Base-by-base conservation (phyloP, 2,888 invertebrate species). In the Nymphalis c-album region DNA sequence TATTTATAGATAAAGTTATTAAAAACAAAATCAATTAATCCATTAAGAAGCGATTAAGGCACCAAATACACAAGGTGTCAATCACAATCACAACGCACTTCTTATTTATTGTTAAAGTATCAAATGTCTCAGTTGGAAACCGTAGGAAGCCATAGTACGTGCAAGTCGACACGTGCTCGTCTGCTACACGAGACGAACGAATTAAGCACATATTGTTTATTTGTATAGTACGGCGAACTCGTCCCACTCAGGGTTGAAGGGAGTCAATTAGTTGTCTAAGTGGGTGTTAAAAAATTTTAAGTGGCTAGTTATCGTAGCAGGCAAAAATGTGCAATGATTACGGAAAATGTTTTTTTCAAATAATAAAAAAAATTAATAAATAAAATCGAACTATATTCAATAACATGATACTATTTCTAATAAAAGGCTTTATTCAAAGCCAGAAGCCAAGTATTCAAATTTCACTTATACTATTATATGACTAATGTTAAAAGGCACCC, bases 171-270 rank as follows among this genome's bases (percentile, higher is more conserved):
- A 31, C 40, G 57, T 35, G 16, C 22, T 31, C 5, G 35, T 31
- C 8, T 18, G 57, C 13, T 40, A 57, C n/a, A 57, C 13, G 57
- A 57, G 40, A 40, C 35, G 8, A n/a, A 10, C 57, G 35, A 57
- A 57, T 57, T 57, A 57, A 40, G n/a, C 18, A 18, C 57, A 57
- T 57, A 40, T 57, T 57, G 35, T 57, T 57, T 57, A 40, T 57
- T 57, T 35, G 40, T 13, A 18, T 40, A 57, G 20, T 40, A 40
- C 40, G 13, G 35, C 17, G 53, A 55, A 55, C 53, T 55, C 10
- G 31, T 40, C 13, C 13, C 26, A 31, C 3, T 40, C 26, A 31
- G 53, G 26, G 20, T n/a, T 18, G 48, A 18, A 18, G 22, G 26
- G 53, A 16, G 17, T 10, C 26, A 13, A 53, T 18, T 50, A 18